phyloP scores from a whole-genome alignment of 1,140 invertebrate genomes.

The Drosophila aff. region DNA sequence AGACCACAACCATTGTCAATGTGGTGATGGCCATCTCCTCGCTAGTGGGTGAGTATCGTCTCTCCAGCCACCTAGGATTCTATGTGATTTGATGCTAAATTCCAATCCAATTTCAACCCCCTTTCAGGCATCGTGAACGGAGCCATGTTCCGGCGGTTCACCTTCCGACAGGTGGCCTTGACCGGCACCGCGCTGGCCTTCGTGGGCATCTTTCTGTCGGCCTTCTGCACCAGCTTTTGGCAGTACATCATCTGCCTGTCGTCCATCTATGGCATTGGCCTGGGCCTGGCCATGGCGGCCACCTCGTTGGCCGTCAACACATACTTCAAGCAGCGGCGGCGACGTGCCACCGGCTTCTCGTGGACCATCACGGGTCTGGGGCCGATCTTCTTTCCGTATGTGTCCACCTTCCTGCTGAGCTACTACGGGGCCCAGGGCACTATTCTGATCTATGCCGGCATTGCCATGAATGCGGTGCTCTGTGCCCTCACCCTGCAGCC shows the following conservation, averaged over 20 bases:
- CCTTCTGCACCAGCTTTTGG: slow-evolving; percentile 68
- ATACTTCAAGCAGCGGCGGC: slow-evolving; percentile 87
- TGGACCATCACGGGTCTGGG: slow-evolving; percentile 88
- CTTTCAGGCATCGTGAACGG: slow-evolving; percentile 73
- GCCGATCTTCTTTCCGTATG: slow-evolving; percentile 87
- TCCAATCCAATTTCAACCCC: no score
- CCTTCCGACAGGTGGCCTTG: slow-evolving; percentile 75
- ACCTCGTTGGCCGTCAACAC: slow-evolving; percentile 87
- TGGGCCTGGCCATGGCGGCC: slow-evolving; percentile 87
- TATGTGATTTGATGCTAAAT: not conserved
- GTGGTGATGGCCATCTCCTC: slow-evolving; percentile 88
- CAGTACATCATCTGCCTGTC: slow-evolving; percentile 70
- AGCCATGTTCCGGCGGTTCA: slow-evolving; percentile 76
- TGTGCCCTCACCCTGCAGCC: slow-evolving; percentile 88
- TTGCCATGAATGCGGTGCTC: slow-evolving; percentile 87
- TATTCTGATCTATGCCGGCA: slow-evolving; percentile 87
- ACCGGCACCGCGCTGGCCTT: slow-evolving; percentile 58
- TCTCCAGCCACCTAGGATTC: no score
- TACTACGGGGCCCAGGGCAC: slow-evolving; percentile 87
- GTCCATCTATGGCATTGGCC: slow-evolving; percentile 85
- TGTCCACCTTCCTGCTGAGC: slow-evolving; percentile 86
- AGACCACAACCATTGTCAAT: slow-evolving; percentile 89
- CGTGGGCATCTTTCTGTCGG: slow-evolving; percentile 61
- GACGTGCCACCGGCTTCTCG: slow-evolving; percentile 87
- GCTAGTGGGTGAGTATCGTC: slow-evolving; percentile 86